These are phyloP conservation scores for Prietella phreatophila DNA, from an alignment of 2,113 vertebrate species.

Conservation along the genomic window DNA sequence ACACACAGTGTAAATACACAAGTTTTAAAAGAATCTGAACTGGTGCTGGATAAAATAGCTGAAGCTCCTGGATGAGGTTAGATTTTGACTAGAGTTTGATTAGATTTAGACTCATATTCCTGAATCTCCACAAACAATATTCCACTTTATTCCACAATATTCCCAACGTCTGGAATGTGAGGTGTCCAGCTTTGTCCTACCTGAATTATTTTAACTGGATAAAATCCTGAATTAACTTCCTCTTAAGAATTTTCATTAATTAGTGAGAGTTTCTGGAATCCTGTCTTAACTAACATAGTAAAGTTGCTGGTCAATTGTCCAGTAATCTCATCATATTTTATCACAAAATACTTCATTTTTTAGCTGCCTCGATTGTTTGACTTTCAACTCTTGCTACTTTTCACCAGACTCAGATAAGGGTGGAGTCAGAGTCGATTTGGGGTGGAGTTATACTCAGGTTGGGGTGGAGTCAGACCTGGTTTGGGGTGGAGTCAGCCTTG, in stretches of 20 bases:
- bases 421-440: not conserved
- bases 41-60: not conserved
- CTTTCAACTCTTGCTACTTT: not conserved
- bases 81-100: not conserved
- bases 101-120: not conserved
- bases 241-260: not conserved
- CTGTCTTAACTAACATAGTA: not conserved
- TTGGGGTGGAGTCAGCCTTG: not conserved
- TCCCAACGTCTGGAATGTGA: not conserved
- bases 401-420: not conserved
- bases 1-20: not conserved
- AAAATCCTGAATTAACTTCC: not conserved
- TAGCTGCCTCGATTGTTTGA: not conserved
- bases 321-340: not conserved
- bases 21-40: not conserved
- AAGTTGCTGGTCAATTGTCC: too few relatives aligned
- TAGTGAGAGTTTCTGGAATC: not conserved
- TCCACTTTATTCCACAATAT: not conserved
- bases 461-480: not conserved
- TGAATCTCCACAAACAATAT: not conserved
- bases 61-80: not conserved
- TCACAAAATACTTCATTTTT: not conserved
- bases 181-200: not conserved
- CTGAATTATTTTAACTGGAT: not conserved
- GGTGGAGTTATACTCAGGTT: not conserved